phyloP scores from a whole-genome alignment of 1,140 invertebrate genomes.

The Gonatopus flavifemur region DNA sequence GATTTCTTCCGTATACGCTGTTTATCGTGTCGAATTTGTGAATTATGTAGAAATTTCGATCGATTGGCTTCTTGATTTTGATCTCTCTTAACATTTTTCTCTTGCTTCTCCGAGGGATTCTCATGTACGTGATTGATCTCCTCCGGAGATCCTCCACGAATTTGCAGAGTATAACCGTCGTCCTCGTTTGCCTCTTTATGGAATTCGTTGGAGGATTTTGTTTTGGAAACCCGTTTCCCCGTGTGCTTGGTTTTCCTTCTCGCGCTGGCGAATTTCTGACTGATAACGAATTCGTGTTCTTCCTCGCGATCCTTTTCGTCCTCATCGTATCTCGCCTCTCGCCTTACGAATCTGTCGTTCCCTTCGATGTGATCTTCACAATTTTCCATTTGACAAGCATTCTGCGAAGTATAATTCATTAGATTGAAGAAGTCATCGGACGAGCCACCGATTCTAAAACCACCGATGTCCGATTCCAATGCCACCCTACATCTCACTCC shows the following conservation, averaged over 20 bases:
- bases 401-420: conserved; percentile 46
- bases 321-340: too few species aligned
- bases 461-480: conserved; percentile 37
- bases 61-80: conserved; percentile 1
- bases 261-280: conserved; percentile 17
- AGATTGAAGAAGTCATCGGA: conserved; percentile 41
- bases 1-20: conserved; percentile 14
- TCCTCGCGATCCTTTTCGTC: conserved; percentile 12
- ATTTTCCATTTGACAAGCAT: conserved; percentile 41
- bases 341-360: neutral
- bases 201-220: conserved; percentile 7
- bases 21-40: conserved; percentile 8
- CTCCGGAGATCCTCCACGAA: neutral
- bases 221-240: neutral
- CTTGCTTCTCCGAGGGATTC: neutral
- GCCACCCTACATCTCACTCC: conserved; percentile 38
- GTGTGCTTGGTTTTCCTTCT: conserved; percentile 9
- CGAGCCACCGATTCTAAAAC: conserved; percentile 43
- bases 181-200: conserved; percentile 4
- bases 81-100: too few species aligned
- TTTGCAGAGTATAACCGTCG: conserved; percentile 3
- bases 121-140: conserved; percentile 3
- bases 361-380: conserved; percentile 34
- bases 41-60: neutral
- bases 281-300: conserved; percentile 38